These are phyloP conservation scores for Dyspetes luteomarginatus DNA, from an alignment of 2,888 invertebrate genomes.

Conservation along the genomic window DNA sequence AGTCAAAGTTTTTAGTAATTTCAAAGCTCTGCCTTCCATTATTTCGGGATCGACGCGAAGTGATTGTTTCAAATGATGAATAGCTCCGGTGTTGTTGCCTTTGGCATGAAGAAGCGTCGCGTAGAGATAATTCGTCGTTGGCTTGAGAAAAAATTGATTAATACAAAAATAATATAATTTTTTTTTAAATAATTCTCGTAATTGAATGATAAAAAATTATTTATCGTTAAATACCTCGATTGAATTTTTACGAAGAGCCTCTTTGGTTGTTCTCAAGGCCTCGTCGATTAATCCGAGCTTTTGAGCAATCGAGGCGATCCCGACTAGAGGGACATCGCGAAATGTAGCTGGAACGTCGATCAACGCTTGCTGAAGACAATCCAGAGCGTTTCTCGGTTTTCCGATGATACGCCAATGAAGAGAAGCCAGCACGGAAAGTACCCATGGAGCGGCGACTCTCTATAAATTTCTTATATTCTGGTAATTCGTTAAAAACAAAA, in stretches of 20 bases:
- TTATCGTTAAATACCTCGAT: constrained; percentile 85
- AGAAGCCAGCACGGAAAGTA: constrained; percentile 89
- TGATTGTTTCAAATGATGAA: constrained; percentile 87
- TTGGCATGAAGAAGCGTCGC: constrained; percentile 87
- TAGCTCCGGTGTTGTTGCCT: constrained; percentile 87
- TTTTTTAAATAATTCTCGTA: too few relatives aligned
- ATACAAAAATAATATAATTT: background rate
- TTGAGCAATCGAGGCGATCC: constrained; percentile 88
- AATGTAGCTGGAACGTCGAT: constrained; percentile 85
- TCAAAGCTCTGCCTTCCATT: constrained; percentile 84
- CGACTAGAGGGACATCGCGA: constrained; percentile 88
- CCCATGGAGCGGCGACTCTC: constrained; percentile 90
- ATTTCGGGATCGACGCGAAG: constrained; percentile 85
- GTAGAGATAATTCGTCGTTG: constrained; percentile 89
- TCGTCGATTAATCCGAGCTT: constrained; percentile 88
- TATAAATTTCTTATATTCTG: constrained; percentile 77
- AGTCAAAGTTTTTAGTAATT: constrained; percentile 85
- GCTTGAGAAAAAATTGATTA: constrained; percentile 83
- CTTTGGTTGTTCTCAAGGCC: constrained; percentile 86
- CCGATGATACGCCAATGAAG: constrained; percentile 91
- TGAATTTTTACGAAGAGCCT: constrained; percentile 86
- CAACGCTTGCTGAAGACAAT: constrained; percentile 88
- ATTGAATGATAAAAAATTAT: background rate
- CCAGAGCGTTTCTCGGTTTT: constrained; percentile 88
- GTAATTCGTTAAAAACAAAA: too few relatives aligned